phyloP scores from a whole-genome alignment of 2,797 vertebrate species.

The Falco berigora region DNA sequence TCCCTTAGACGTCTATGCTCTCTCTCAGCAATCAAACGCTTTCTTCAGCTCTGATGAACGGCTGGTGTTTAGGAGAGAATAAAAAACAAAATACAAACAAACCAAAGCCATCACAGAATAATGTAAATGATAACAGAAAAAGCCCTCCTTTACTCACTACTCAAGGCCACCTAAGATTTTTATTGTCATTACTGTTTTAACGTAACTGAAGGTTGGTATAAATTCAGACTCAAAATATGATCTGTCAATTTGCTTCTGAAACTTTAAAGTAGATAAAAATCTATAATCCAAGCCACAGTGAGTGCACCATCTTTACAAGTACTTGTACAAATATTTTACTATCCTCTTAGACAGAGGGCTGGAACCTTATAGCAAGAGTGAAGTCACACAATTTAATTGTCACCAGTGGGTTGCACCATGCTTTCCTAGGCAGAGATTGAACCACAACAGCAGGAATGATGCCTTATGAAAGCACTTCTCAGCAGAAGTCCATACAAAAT shows the following conservation, averaged over 20 bases:
- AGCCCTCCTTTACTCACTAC: not conserved
- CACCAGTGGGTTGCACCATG: not conserved
- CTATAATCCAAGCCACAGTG: not conserved
- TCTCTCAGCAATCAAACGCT: not conserved
- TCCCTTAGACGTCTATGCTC: not conserved
- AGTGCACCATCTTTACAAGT: not conserved
- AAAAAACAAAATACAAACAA: not conserved
- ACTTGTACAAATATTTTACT: not conserved
- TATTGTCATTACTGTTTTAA: not conserved
- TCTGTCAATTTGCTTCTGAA: not conserved
- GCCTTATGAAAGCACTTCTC: not conserved
- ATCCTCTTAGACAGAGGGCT: not conserved
- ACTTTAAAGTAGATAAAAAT: not conserved
- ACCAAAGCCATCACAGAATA: not conserved
- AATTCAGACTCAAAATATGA: not conserved
- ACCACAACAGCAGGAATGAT: not conserved
- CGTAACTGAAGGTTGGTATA: not conserved
- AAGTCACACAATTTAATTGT: not conserved
- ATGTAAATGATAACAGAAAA: not conserved
- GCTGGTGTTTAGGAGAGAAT: not conserved
- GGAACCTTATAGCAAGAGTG: not conserved
- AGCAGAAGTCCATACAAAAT: not conserved
- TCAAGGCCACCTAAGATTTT: not conserved
- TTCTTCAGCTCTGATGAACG: not conserved
- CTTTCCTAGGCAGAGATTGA: not conserved